Percentiles rank a stretch among this genome's conserved stretches.
Evolutionary conservation across 2,888 invertebrate species (phyloP).

Genomic region (Diloba caeruleocephala): DNA sequence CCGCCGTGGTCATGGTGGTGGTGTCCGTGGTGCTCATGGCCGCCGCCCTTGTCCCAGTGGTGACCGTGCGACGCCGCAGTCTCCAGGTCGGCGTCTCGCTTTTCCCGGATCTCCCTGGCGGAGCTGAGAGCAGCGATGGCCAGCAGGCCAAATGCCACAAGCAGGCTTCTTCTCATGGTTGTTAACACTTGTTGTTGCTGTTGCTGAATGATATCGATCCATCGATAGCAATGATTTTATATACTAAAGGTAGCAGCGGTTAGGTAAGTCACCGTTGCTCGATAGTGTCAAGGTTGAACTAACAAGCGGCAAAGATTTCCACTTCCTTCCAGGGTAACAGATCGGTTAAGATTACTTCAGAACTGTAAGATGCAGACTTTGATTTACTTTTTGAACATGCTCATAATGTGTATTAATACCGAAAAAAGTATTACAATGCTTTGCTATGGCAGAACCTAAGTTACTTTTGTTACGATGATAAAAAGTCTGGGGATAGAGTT

Average conservation of each 20-base stretch:
- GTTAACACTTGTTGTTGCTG: constrained; percentile 59
- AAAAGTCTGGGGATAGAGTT: too few species aligned
- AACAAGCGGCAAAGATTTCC: constrained; percentile 65
- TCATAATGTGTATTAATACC: too few species aligned
- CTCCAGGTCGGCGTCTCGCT: constrained; percentile 85
- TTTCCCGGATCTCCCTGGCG: constrained; percentile 84
- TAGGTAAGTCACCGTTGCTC: constrained; percentile 71
- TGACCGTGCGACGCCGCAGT: constrained; percentile 80
- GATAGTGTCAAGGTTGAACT: constrained; percentile 77
- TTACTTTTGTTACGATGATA: too few species aligned
- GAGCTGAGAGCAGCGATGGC: constrained; percentile 84
- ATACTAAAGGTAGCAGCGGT: constrained; percentile 71
- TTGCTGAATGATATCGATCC: constrained; percentile 78
- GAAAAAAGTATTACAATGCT: too few species aligned
- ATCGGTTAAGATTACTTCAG: constrained; percentile 29
- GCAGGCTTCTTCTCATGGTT: constrained; percentile 77
- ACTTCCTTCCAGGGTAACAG: constrained; percentile 65
- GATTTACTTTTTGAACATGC: too few species aligned
- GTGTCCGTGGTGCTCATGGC: constrained; percentile 90
- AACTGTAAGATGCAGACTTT: not conserved
- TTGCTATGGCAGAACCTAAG: too few species aligned
- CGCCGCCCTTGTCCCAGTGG: constrained; percentile 87
- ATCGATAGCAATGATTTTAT: constrained; percentile 75
- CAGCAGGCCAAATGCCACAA: constrained; percentile 79
- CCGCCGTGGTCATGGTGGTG: constrained; percentile 91